Percentiles rank a stretch among this genome's conserved stretches.
These are phyloP conservation scores for Arrhopalites spinosus DNA, from an alignment of 2,888 invertebrate species.

Conservation along the genomic window DNA sequence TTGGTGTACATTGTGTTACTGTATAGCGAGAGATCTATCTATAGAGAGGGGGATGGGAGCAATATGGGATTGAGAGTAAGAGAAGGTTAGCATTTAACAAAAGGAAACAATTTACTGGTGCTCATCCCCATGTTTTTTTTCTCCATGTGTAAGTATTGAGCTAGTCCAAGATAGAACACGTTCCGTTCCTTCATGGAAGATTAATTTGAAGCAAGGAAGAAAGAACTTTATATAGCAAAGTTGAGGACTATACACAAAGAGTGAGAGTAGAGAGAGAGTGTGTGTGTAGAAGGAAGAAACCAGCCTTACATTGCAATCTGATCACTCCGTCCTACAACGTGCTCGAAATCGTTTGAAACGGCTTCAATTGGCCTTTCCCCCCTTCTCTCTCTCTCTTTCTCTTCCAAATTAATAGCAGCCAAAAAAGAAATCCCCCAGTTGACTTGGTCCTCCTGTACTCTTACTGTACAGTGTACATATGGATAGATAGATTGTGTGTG, in stretches of 20 bases:
- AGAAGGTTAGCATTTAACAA: conserved; percentile 41
- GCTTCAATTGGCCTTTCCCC: conserved; percentile 43
- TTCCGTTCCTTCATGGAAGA: conserved; percentile 46
- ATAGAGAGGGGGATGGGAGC: background rate
- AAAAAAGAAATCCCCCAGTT: conserved; percentile 32
- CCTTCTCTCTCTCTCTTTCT: conserved; percentile 9
- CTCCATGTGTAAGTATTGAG: conserved; percentile 21
- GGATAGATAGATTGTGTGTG: background rate
- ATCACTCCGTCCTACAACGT: conserved; percentile 38
- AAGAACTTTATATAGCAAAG: background rate
- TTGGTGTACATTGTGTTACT: background rate
- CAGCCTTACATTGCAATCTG: conserved; percentile 24
- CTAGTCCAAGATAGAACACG: conserved; percentile 48
- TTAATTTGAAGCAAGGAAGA: conserved; percentile 46
- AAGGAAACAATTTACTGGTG: conserved; percentile 48
- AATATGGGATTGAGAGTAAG: conserved; percentile 12
- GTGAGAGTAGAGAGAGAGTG: background rate
- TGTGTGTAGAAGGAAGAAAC: background rate
- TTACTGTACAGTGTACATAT: background rate
- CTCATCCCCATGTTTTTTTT: conserved; percentile 38
- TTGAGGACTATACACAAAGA: too few species aligned
- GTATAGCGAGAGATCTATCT: background rate
- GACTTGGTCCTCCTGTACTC: conserved; percentile 16
- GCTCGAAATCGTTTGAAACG: conserved; percentile 44
- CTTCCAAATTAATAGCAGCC: conserved; percentile 34